A percentile compares a stretch with the other conserved stretches of the same genome.
phyloP scores from a whole-genome alignment of 2,113 vertebrate species.

The Butastur rufipennis region DNA sequence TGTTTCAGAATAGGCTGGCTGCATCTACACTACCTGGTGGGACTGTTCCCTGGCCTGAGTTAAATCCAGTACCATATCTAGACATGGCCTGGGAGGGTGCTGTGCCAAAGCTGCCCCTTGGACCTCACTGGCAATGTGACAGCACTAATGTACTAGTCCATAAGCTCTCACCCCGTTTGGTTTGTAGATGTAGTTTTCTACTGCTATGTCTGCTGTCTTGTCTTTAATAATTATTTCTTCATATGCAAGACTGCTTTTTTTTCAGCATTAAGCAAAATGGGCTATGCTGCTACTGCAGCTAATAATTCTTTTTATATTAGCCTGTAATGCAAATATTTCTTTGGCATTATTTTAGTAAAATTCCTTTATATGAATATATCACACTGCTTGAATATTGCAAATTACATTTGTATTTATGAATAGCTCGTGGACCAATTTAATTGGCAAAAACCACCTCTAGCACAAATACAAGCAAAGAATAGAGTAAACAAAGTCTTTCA shows the following conservation, averaged over 20 bases:
- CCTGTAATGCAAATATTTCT: not conserved
- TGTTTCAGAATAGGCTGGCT: not conserved
- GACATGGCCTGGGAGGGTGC: too few relatives aligned
- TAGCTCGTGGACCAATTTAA: not conserved
- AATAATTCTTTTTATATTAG: not conserved
- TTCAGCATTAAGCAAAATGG: not conserved
- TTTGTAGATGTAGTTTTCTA: not conserved
- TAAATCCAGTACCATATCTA: not conserved
- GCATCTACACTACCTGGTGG: not conserved
- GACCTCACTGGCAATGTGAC: not conserved
- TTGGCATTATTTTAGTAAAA: not conserved
- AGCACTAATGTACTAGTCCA: not conserved
- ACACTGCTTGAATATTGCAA: not conserved
- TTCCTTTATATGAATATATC: not conserved
- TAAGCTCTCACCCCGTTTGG: not conserved
- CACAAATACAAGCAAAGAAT: not conserved
- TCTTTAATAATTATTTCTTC: not conserved
- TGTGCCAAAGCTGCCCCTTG: not conserved
- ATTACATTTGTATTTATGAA: not conserved
- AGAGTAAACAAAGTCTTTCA: not conserved
- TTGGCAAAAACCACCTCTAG: not conserved
- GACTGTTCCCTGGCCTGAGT: not conserved
- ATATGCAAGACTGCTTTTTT: not conserved
- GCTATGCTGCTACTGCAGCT: not conserved
- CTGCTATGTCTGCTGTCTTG: not conserved